A percentile compares a stretch with the other conserved stretches of the same genome.
These are phyloP conservation scores for Timema cristinae DNA, from an alignment of 2,888 invertebrate genomes.

Conservation along the genomic window DNA sequence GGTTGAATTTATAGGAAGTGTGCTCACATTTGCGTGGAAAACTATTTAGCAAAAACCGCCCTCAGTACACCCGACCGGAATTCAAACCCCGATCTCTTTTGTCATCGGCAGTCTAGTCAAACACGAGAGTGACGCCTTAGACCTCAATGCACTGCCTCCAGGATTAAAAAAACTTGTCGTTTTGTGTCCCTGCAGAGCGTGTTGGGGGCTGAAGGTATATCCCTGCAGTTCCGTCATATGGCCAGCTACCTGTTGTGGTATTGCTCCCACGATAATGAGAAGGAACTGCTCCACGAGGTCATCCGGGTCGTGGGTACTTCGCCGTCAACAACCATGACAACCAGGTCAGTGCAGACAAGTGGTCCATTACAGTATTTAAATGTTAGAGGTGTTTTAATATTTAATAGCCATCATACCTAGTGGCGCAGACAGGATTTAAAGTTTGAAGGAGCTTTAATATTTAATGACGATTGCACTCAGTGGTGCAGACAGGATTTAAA, in stretches of 20 bases:
- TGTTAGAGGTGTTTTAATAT: no score
- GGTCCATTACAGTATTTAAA: no score
- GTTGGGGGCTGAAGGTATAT: conserved; percentile 78
- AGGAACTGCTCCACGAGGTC: conserved; percentile 69
- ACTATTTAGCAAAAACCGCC: neutral
- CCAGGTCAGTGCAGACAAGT: conserved; percentile 54
- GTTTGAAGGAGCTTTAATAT: no score
- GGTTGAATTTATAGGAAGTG: no score
- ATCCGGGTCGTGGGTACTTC: conserved; percentile 76
- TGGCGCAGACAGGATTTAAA: no score
- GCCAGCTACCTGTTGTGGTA: conserved; percentile 74
- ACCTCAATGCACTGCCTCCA: neutral
- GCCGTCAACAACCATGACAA: conserved; percentile 73
- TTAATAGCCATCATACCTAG: no score
- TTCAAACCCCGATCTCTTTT: neutral
- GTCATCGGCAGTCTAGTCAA: neutral
- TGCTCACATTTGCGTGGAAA: no score
- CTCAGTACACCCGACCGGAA: neutral
- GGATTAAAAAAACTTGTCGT: neutral
- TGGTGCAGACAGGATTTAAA: no score
- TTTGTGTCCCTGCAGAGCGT: conserved; percentile 55
- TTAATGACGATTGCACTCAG: no score
- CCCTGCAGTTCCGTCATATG: conserved; percentile 82
- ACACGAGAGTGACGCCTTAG: neutral
- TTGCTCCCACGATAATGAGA: conserved; percentile 43